A percentile compares a stretch with the other conserved stretches of the same genome.
phyloP scores from a whole-genome alignment of 2,797 vertebrate species.

The Catharus ustulatus region DNA sequence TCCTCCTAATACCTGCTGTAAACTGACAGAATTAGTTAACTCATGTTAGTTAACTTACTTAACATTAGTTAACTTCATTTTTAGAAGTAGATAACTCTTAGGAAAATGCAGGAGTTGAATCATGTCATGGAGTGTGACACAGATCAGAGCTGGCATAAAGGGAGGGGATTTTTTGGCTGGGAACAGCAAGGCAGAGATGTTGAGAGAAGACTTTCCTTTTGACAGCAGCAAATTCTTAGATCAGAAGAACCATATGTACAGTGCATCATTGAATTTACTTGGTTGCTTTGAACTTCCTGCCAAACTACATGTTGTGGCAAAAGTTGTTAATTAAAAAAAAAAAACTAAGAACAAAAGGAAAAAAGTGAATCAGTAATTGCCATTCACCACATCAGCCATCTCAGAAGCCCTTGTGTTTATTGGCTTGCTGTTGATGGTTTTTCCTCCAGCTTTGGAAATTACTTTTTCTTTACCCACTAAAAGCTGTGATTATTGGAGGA shows the following conservation, averaged over 20 bases:
- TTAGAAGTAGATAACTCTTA: not conserved
- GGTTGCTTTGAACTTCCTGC: conserved; percentile 40
- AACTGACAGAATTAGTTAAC: not conserved
- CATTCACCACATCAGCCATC: not conserved
- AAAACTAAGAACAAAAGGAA: not conserved
- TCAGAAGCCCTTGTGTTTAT: not conserved
- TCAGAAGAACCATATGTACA: not conserved
- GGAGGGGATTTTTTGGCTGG: not conserved
- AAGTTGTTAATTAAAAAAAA: conserved; percentile 28
- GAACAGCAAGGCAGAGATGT: not conserved
- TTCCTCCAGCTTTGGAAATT: conserved; percentile 36
- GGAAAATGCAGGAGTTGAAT: not conserved
- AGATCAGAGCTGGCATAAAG: not conserved
- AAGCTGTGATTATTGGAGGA: conserved; percentile 16
- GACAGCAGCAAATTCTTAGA: not conserved
- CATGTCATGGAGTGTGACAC: not conserved
- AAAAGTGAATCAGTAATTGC: conserved; percentile 11
- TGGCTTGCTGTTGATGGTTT: conserved; percentile 16
- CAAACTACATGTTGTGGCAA: conserved; percentile 1
- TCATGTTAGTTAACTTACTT: not conserved
- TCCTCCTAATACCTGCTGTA: not conserved
- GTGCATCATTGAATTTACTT: not conserved
- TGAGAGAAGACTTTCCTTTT: not conserved
- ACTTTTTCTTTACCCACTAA: not conserved
- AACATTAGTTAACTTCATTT: not conserved